These are phyloP conservation scores for Labeo catla DNA, from an alignment of 2,113 vertebrate species.

Conservation along the genomic window DNA sequence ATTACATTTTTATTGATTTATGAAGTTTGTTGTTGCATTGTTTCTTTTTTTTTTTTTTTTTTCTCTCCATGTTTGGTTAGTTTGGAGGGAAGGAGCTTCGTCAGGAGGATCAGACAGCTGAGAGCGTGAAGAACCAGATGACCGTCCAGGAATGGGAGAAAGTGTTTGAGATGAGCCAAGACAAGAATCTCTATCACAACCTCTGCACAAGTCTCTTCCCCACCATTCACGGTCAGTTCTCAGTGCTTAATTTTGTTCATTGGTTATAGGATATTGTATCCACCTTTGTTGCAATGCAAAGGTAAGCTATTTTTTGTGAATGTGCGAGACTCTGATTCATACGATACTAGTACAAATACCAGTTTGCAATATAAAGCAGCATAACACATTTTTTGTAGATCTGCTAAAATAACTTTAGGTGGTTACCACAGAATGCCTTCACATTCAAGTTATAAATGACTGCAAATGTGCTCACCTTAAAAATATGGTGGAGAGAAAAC, in stretches of 20 bases:
- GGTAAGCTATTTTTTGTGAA: background rate
- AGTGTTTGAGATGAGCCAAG: conserved; percentile 72
- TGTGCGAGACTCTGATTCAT: too few species aligned
- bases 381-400: background rate
- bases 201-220: conserved; percentile 71
- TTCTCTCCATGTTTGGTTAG: conserved; percentile 31
- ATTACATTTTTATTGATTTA: too few species aligned
- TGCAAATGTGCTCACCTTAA: background rate
- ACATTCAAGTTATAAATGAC: background rate
- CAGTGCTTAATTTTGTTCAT: background rate
- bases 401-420: background rate
- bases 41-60: background rate
- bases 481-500: background rate
- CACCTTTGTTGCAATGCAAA: background rate
- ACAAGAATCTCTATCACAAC: conserved; percentile 73
- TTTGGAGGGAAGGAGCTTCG: conserved; percentile 67
- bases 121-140: conserved; percentile 72
- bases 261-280: background rate
- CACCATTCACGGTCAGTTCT: conserved; percentile 63
- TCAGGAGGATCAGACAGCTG: conserved; percentile 67
- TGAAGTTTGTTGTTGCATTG: too few species aligned
- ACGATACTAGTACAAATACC: too few species aligned
- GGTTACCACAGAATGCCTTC: background rate
- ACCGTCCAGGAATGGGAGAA: conserved; percentile 71
- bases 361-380: background rate